phyloP scores from a whole-genome alignment of 53 echinoderm and acorn worm genomes.

The Holothuria scabra region DNA sequence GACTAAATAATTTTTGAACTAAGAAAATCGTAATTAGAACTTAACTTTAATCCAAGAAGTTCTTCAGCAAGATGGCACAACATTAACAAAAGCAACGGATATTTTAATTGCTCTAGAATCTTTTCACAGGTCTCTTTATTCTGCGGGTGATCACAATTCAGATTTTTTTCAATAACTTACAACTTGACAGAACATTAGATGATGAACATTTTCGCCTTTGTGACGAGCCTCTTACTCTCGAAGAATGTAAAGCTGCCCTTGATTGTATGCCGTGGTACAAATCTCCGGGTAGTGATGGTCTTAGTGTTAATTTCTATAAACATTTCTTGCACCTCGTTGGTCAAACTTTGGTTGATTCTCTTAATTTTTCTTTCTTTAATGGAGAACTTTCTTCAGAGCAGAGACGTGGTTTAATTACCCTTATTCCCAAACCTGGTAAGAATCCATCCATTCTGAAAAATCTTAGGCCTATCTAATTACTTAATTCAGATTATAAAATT shows the following conservation, averaged over 20 bases:
- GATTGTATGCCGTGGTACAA: slow-evolving; percentile 15
- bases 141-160: background rate
- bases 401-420: background rate
- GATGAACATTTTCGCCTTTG: background rate
- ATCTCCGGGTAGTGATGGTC: slow-evolving; percentile 16
- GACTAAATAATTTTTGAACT: too few species aligned
- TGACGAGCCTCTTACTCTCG: slow-evolving; percentile 9
- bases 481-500: background rate
- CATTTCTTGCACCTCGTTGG: too few species aligned
- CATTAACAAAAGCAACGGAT: background rate
- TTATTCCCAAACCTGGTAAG: slow-evolving; percentile 10
- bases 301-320: background rate
- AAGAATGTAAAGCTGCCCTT: slow-evolving; percentile 19
- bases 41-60: too few species aligned
- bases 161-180: background rate
- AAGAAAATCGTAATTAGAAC: too few species aligned
- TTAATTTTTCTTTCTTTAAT: background rate
- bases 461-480: background rate
- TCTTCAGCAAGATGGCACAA: background rate
- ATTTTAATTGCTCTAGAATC: background rate
- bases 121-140: background rate
- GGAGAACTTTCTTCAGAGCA: slow-evolving; percentile 9
- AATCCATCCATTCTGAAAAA: background rate
- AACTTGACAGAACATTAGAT: too few species aligned
- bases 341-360: too few species aligned